phyloP scores from a whole-genome alignment of 2,797 vertebrate species.

The Muscicapa striata region DNA sequence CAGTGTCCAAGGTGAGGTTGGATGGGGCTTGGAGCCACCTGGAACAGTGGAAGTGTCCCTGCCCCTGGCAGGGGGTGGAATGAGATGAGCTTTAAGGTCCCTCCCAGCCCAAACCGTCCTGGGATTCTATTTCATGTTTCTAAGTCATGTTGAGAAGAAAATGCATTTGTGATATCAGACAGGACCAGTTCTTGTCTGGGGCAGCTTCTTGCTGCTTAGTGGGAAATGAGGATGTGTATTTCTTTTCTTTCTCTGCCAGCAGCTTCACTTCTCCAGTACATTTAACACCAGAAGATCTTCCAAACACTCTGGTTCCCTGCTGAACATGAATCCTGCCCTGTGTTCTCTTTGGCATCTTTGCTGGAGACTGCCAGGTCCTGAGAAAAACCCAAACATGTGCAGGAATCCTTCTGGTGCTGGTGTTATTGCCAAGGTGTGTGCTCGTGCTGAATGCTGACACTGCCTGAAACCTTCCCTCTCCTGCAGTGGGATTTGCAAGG shows the following conservation, averaged over 20 bases:
- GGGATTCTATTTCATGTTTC: background rate
- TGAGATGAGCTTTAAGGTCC: background rate
- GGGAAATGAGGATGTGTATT: background rate
- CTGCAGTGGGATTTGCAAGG: background rate
- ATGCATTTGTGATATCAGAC: background rate
- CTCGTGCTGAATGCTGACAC: background rate
- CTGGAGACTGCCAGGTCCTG: no score
- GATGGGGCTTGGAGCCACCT: fast-evolving
- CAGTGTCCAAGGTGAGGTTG: fast-evolving
- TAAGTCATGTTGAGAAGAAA: fast-evolving
- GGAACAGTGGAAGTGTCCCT: background rate
- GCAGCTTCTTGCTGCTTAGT: background rate
- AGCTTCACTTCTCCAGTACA: background rate
- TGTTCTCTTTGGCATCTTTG: background rate
- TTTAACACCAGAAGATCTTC: background rate
- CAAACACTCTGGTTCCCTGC: background rate
- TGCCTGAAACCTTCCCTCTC: background rate
- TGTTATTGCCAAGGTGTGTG: no score
- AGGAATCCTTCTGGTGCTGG: background rate
- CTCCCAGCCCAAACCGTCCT: background rate
- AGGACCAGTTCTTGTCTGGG: background rate
- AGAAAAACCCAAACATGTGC: fast-evolving
- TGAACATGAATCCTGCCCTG: background rate
- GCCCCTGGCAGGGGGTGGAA: background rate
- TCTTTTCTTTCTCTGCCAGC: background rate